Percentiles rank a stretch among this genome's conserved stretches.
Evolutionary conservation across 2,888 invertebrate genomes (phyloP).

Genomic region (Colostygia pectinataria): DNA sequence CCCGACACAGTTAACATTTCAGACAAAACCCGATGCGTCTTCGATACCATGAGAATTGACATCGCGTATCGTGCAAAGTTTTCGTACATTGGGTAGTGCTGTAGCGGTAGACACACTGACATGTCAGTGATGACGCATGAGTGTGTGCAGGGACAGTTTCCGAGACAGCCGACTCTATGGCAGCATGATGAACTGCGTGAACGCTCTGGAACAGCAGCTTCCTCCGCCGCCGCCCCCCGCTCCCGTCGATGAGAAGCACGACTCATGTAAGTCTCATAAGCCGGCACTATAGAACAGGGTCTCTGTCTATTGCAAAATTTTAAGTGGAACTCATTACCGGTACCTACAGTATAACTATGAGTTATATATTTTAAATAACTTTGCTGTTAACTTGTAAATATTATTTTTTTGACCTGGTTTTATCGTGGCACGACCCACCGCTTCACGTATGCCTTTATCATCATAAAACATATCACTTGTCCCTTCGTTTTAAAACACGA

Average conservation of each 20-base stretch:
- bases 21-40: conserved; percentile 3
- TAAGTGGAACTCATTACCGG: too few relatives aligned
- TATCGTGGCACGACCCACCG: conserved; percentile 4
- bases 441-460: conserved; percentile 15
- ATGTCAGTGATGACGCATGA: conserved; percentile 46
- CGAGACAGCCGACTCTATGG: conserved; percentile 95
- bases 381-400: too few relatives aligned
- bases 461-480: conserved; percentile 12
- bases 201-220: conserved; percentile 95
- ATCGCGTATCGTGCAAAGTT: conserved; percentile 13
- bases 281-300: conserved; percentile 16
- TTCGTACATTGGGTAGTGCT: conserved; percentile 6
- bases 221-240: conserved; percentile 85
- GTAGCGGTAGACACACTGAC: conserved; percentile 26
- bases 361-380: too few relatives aligned
- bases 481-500: conserved; percentile 2
- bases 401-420: conserved; percentile 1
- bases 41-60: neutral
- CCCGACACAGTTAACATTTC: conserved; percentile 8
- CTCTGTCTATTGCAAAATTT: too few relatives aligned
- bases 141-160: conserved; percentile 90
- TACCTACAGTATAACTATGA: too few relatives aligned
- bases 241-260: conserved; percentile 76
- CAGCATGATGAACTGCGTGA: conserved; percentile 98
- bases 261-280: conserved; percentile 67